phyloP scores from a whole-genome alignment of 2,888 invertebrate species.

The Margaritifera margaritifera region DNA sequence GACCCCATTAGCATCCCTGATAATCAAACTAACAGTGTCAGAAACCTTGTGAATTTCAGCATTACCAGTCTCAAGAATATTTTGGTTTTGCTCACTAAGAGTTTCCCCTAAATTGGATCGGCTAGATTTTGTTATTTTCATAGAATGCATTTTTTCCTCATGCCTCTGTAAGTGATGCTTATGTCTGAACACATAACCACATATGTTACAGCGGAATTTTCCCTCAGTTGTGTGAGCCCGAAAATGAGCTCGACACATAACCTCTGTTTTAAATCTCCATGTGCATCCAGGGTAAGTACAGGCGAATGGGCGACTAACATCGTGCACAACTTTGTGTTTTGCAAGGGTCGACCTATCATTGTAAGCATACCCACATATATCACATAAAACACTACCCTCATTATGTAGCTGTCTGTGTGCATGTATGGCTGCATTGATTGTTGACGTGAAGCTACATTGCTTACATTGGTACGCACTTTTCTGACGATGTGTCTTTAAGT shows the following conservation, averaged over 20 bases:
- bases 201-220: conserved; percentile 61
- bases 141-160: conserved; percentile 58
- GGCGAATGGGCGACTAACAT: conserved; percentile 59
- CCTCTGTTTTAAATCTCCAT: conserved; percentile 66
- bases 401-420: conserved; percentile 68
- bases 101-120: conserved; percentile 6
- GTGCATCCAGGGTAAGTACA: conserved; percentile 67
- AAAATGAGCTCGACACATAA: conserved; percentile 65
- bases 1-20: conserved; percentile 19
- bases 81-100: conserved; percentile 1
- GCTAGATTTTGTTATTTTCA: conserved; percentile 20
- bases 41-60: conserved; percentile 9
- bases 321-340: conserved; percentile 70
- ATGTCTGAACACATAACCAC: conserved; percentile 66
- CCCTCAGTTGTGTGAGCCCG: conserved; percentile 60
- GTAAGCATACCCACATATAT: conserved; percentile 67
- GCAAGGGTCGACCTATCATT: conserved; percentile 64
- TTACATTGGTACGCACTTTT: conserved; percentile 57
- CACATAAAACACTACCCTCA: conserved; percentile 64
- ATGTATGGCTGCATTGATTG: conserved; percentile 61
- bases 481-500: conserved; percentile 54
- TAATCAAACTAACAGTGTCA: conserved; percentile 44
- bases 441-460: conserved; percentile 67
- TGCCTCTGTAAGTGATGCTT: conserved; percentile 70
- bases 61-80: conserved; percentile 6